Evolutionary conservation across 2,888 invertebrate genomes (phyloP).

Genomic region (Meloe dianella): DNA sequence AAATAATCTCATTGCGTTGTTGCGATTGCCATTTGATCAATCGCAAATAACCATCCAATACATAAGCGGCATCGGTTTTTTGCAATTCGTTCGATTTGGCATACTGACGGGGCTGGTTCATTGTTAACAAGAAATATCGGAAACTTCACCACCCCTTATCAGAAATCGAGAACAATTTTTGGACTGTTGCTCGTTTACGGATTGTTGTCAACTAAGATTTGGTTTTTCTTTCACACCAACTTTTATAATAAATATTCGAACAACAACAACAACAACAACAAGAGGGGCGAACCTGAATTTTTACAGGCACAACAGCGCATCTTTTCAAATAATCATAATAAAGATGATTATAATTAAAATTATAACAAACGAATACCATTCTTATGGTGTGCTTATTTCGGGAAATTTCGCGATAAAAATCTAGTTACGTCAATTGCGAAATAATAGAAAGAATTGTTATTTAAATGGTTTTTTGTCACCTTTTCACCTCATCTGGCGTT

Average conservation of each 20-base stretch:
- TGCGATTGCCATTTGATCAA: conserved; percentile 62
- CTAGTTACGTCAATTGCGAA: not conserved
- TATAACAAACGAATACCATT: not conserved
- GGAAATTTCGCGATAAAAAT: not conserved
- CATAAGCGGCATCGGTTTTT: conserved; percentile 68
- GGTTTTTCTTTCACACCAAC: conserved; percentile 23
- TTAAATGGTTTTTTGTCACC: not conserved
- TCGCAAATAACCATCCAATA: conserved; percentile 68
- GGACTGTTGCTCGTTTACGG: not conserved
- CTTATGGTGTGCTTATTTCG: not conserved
- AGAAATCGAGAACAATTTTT: not conserved
- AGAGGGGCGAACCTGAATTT: conserved; percentile 31
- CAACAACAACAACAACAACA: conserved; percentile 11
- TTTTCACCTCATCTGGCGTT: not conserved
- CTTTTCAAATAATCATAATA: conserved; percentile 10
- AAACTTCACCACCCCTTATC: no score
- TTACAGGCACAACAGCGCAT: conserved; percentile 25
- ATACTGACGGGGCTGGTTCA: conserved; percentile 61
- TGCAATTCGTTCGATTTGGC: conserved; percentile 72
- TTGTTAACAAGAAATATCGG: not conserved
- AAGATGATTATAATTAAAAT: not conserved
- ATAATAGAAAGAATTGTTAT: not conserved
- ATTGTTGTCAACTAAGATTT: conserved; percentile 26
- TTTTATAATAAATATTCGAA: conserved; percentile 26
- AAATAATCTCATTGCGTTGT: conserved; percentile 59